Percentiles rank a stretch among this genome's conserved stretches.
These are phyloP conservation scores for Bimastos eiseni DNA, from an alignment of 2,888 invertebrate species.

Conservation along the genomic window DNA sequence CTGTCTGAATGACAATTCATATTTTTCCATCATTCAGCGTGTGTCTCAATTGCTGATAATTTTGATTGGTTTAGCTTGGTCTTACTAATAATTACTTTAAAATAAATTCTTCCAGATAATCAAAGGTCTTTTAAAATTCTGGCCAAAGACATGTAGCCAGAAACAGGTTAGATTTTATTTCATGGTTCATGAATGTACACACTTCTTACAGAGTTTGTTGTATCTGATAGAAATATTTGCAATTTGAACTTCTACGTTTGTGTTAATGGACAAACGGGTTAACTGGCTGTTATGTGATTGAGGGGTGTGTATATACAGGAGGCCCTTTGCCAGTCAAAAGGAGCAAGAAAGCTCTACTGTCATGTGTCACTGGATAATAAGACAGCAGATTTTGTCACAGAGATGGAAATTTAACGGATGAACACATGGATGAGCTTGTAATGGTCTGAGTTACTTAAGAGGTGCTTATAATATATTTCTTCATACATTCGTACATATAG, in stretches of 20 bases:
- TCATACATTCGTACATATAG: no score
- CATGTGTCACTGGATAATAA: no score
- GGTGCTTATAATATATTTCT: no score
- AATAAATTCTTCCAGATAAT: slow-evolving; percentile 68
- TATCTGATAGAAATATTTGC: no score
- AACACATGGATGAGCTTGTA: neutral
- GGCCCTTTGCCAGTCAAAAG: neutral
- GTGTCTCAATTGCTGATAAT: neutral
- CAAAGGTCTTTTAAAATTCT: slow-evolving; percentile 89
- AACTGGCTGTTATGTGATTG: neutral
- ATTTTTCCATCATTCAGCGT: neutral
- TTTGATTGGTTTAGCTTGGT: neutral
- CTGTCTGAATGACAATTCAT: neutral
- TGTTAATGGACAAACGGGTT: no score
- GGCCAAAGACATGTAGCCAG: slow-evolving; percentile 98
- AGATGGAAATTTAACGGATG: neutral
- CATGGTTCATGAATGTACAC: neutral
- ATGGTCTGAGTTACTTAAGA: neutral
- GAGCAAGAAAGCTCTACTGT: neutral
- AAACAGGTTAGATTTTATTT: slow-evolving; percentile 74
- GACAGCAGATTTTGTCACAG: neutral
- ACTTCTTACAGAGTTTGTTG: no score
- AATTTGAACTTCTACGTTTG: no score
- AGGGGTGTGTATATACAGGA: neutral
- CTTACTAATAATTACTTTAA: neutral